These are phyloP conservation scores for Leptoteleia sp. DNA, from an alignment of 1,140 invertebrate species.

Conservation along the genomic window DNA sequence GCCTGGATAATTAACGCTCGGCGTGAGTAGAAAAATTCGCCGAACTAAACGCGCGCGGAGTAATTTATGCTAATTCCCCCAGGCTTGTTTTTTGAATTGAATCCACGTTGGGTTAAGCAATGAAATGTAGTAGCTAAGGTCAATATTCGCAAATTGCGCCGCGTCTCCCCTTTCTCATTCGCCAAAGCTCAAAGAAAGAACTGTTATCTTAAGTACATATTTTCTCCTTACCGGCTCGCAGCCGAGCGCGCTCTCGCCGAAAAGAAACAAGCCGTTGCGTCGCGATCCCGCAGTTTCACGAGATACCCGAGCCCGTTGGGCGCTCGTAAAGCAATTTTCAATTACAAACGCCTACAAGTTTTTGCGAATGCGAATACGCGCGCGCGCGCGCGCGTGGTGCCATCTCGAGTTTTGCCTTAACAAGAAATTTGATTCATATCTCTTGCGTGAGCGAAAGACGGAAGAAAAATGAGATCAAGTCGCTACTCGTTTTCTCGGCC, in stretches of 20 bases:
- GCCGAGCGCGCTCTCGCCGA: slow-evolving; percentile 48
- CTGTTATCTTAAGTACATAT: slow-evolving; percentile 64
- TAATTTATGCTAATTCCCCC: slow-evolving; percentile 24
- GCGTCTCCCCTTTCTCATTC: slow-evolving; percentile 38
- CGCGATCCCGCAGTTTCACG: slow-evolving; percentile 48
- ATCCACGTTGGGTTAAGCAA: slow-evolving; percentile 41
- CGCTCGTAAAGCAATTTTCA: slow-evolving; percentile 65
- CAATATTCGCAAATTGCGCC: slow-evolving; percentile 43
- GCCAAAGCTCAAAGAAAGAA: slow-evolving; percentile 58
- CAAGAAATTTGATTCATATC: slow-evolving; percentile 39
- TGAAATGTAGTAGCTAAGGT: slow-evolving; percentile 38
- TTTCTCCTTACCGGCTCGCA: slow-evolving; percentile 51
- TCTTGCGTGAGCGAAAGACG: not conserved
- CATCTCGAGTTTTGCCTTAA: slow-evolving; percentile 56
- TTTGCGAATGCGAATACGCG: slow-evolving; percentile 36
- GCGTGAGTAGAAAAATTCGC: not conserved
- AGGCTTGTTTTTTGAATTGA: slow-evolving; percentile 27
- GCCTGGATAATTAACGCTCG: slow-evolving; percentile 11
- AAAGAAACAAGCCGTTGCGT: slow-evolving; percentile 59
- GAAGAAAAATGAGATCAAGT: too few species aligned
- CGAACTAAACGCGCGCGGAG: not conserved
- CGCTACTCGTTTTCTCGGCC: too few species aligned
- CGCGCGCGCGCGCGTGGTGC: slow-evolving; percentile 36
- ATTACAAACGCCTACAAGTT: slow-evolving; percentile 65
- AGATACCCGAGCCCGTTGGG: slow-evolving; percentile 39